Percentiles rank a stretch among this genome's conserved stretches.
Conservation (phyloP, 2,797 vertebrate species). For the Esox lucius region DNA sequence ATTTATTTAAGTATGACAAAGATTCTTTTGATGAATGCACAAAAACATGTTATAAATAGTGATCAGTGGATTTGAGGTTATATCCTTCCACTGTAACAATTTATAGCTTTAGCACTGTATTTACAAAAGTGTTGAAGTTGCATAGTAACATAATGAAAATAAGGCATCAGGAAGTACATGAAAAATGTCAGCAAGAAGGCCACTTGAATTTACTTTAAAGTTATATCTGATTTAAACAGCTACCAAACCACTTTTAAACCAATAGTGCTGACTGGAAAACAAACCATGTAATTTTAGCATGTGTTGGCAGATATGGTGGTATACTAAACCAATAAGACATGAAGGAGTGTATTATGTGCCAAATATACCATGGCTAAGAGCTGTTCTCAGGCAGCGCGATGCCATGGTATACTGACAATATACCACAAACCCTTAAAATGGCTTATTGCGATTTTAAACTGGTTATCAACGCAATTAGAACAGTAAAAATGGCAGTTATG, state of each 20-base stretch:
- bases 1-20: background rate
- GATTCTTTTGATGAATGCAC: background rate
- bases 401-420: no score
- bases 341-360: no score
- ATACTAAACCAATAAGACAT: background rate
- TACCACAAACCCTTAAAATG: no score
- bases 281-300: background rate
- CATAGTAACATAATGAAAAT: background rate
- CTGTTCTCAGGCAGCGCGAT: no score
- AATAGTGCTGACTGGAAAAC: background rate
- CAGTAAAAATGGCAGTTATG: no score
- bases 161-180: background rate
- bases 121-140: slow-evolving; percentile 18
- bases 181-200: background rate
- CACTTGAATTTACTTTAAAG: background rate
- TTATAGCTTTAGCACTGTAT: slow-evolving; percentile 29
- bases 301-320: background rate
- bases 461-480: no score
- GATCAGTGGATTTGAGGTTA: slow-evolving; percentile 36
- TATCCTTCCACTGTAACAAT: slow-evolving; percentile 37
- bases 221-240: background rate
- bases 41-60: slow-evolving; percentile 63
- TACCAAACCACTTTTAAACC: background rate
- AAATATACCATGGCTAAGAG: no score
- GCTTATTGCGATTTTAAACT: no score